Base-by-base conservation (phyloP, 2,888 invertebrate genomes). In the Aspidiotus destructor region DNA sequence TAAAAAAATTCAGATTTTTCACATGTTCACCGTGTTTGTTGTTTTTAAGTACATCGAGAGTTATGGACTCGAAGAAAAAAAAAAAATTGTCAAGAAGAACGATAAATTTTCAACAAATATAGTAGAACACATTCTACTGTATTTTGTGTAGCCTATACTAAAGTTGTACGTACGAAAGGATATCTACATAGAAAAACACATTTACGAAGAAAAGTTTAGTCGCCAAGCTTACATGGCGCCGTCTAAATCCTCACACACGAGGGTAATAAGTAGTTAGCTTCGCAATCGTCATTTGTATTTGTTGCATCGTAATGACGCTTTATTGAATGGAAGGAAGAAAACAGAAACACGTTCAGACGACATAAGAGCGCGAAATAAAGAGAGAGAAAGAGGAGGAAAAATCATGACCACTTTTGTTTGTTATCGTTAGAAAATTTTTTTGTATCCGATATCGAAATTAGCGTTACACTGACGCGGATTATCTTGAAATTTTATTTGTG, bases 151-250 rank as follows among this genome's bases (percentile, higher is more conserved):
- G 28, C 28, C 28, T 28, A n/a, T n/a, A 28, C 28, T 28, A 28
- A 28, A 1, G 28, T 28, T 28, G 28, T 28, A 28, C 5, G 28
- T 48, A 48, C 48, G 48, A 11, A n/a, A 48, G 11, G 11, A 48
- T 48, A 48, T 48, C 10, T 48, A 48, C 48, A 48, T n/a, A 53
- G 40, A 17, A 63, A 63, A 62, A 62, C 48, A 52, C 40, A 52
- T 15, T 15, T 40, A 60, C 54, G 16, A 55, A 64, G 55, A 64
- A 62, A 64, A 64, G 64, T 64, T 64, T 44, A 64, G 64, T 64
- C 64, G 64, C 64, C 64, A 64, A 64, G 54, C 41, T 55, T 64
- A 55, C 17, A 64, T 42, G 64, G 64, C 64, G 64, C 64, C 64
- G 41, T 63, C 53, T 40, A 53, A 64, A 64, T 64, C 64, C 53